Percentiles rank a stretch among this genome's conserved stretches.
Evolutionary conservation across 2,888 invertebrate genomes (phyloP).

Genomic region (Periphyllus acericola): DNA sequence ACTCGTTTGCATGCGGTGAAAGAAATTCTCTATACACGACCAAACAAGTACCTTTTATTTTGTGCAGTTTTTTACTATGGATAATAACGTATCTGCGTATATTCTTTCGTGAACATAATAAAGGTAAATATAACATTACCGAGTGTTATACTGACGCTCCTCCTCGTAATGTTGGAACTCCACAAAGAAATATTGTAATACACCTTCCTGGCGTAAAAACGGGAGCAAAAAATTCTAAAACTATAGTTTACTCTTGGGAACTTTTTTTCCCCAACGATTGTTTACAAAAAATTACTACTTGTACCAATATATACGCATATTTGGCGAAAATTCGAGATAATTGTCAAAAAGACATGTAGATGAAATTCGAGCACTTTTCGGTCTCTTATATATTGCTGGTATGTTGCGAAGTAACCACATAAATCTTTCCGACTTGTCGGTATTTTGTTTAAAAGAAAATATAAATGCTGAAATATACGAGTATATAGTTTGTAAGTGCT

Average conservation of each 20-base stretch:
- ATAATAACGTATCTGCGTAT: too few species aligned
- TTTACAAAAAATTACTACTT: slow-evolving; percentile 48
- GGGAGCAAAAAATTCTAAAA: slow-evolving; percentile 48
- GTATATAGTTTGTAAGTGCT: slow-evolving; percentile 24
- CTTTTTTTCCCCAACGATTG: slow-evolving; percentile 32
- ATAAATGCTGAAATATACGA: too few species aligned
- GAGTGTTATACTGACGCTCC: slow-evolving; percentile 36
- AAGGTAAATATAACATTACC: slow-evolving; percentile 37
- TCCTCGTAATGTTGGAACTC: slow-evolving; percentile 26
- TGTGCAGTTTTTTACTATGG: slow-evolving; percentile 7
- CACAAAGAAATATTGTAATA: slow-evolving; percentile 48
- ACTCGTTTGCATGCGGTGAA: neutral
- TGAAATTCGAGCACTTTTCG: slow-evolving; percentile 43
- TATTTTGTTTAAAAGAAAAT: neutral
- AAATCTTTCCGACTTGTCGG: slow-evolving; percentile 31
- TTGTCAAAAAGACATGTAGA: slow-evolving; percentile 33
- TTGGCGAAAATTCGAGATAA: slow-evolving; percentile 26
- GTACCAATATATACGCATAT: slow-evolving; percentile 33
- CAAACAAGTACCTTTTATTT: slow-evolving; percentile 16
- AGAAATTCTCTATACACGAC: slow-evolving; percentile 23
- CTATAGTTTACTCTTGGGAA: slow-evolving; percentile 40
- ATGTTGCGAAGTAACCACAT: slow-evolving; percentile 29
- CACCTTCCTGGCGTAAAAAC: slow-evolving; percentile 38
- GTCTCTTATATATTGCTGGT: slow-evolving; percentile 51
- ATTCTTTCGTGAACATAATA: slow-evolving; percentile 35